Evolutionary conservation across 2,797 vertebrate species (phyloP).

Genomic region (Myiotriccus ornatus): DNA sequence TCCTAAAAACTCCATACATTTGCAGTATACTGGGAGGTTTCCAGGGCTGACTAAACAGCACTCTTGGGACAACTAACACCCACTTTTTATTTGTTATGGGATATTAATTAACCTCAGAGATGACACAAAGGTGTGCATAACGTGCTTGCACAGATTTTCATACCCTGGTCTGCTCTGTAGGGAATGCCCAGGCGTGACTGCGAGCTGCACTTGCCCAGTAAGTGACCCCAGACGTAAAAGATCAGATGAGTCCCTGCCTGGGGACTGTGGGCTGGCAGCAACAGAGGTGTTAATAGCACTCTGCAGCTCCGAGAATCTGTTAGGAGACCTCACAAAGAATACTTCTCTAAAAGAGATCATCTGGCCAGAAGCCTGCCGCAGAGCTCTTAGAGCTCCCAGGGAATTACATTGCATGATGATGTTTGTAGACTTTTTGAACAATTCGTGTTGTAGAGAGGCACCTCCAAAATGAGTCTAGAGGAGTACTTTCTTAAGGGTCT

Average conservation of each 20-base stretch:
- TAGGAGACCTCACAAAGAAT: background rate
- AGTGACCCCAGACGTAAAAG: background rate
- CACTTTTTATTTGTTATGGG: background rate
- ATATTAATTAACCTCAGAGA: background rate
- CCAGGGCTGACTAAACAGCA: background rate
- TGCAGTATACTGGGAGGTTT: background rate
- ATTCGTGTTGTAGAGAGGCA: background rate
- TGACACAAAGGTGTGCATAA: background rate
- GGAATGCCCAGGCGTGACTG: background rate
- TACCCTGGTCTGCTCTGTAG: background rate
- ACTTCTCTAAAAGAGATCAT: background rate
- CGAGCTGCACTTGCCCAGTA: background rate
- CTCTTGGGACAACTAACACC: background rate
- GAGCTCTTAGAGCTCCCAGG: background rate
- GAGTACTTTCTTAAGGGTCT: background rate
- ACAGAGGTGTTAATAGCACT: background rate
- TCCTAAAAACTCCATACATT: background rate
- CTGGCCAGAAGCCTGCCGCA: background rate
- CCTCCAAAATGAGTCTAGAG: background rate
- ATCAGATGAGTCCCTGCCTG: background rate
- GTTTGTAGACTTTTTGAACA: background rate
- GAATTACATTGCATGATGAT: background rate
- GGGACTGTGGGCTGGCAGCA: background rate
- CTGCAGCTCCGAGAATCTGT: background rate
- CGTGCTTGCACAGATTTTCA: background rate